Conservation (phyloP, 2,113 vertebrate genomes). For the Vulpes lagopus region DNA sequence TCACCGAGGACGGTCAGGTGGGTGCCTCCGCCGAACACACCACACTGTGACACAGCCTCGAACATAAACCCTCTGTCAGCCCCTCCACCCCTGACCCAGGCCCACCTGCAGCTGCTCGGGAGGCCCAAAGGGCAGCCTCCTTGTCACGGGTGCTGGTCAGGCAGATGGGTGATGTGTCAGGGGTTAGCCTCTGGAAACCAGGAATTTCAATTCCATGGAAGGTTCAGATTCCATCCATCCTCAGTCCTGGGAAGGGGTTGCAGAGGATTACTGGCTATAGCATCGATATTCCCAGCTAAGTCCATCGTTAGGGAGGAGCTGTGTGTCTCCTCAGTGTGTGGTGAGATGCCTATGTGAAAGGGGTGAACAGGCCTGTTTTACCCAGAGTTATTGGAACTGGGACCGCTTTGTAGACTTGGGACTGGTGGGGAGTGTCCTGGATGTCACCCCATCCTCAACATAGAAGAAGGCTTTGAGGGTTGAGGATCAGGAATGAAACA, state of each 20-base stretch:
- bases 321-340: neutral
- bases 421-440: neutral
- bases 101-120: too few species aligned
- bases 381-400: neutral
- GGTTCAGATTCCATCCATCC: too few species aligned
- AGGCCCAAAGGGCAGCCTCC: too few species aligned
- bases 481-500: too few species aligned
- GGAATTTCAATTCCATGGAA: neutral
- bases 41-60: slow-evolving; percentile 63
- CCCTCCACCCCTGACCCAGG: neutral
- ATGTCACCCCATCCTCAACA: neutral
- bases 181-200: too few species aligned
- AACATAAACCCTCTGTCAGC: slow-evolving; percentile 73
- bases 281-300: neutral
- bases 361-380: neutral
- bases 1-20: slow-evolving; percentile 43
- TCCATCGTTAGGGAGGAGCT: neutral
- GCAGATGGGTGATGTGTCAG: too few species aligned
- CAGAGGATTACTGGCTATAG: neutral
- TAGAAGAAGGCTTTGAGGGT: neutral
- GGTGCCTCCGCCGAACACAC: slow-evolving; percentile 61
- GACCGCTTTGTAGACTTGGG: neutral
- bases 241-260: too few species aligned
- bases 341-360: neutral
- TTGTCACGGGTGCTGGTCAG: too few species aligned